phyloP scores from a whole-genome alignment of 2,888 invertebrate species.

The Augiades crinisus region DNA sequence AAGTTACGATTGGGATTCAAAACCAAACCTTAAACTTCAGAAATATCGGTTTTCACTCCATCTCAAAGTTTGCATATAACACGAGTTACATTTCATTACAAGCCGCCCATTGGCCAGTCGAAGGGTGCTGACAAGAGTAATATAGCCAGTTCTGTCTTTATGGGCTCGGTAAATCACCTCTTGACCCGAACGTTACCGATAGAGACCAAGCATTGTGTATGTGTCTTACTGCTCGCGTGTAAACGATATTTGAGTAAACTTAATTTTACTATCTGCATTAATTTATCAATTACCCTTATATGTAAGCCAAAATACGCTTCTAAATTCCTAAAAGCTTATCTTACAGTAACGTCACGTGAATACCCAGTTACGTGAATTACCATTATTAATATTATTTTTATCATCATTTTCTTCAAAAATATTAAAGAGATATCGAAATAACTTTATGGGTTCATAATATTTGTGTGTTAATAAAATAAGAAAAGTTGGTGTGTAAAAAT shows the following conservation, averaged over 20 bases:
- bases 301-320: no score
- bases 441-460: no score
- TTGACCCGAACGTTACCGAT: constrained; percentile 69
- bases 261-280: background rate
- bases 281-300: no score
- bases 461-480: no score
- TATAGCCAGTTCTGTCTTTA: constrained; percentile 68
- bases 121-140: constrained; percentile 66
- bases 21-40: constrained; percentile 4
- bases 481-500: no score
- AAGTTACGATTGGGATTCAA: no score
- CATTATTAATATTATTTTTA: no score
- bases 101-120: constrained; percentile 40
- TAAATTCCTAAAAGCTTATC: no score
- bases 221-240: background rate
- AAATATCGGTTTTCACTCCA: constrained; percentile 34
- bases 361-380: no score
- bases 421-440: no score
- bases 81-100: constrained; percentile 53
- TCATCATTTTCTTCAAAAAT: no score
- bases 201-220: constrained; percentile 58
- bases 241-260: background rate
- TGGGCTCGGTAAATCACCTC: constrained; percentile 70
- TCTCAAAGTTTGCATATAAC: constrained; percentile 38
- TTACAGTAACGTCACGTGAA: no score